phyloP scores from a whole-genome alignment of 2,888 invertebrate genomes.

The Aphodius sticticus region DNA sequence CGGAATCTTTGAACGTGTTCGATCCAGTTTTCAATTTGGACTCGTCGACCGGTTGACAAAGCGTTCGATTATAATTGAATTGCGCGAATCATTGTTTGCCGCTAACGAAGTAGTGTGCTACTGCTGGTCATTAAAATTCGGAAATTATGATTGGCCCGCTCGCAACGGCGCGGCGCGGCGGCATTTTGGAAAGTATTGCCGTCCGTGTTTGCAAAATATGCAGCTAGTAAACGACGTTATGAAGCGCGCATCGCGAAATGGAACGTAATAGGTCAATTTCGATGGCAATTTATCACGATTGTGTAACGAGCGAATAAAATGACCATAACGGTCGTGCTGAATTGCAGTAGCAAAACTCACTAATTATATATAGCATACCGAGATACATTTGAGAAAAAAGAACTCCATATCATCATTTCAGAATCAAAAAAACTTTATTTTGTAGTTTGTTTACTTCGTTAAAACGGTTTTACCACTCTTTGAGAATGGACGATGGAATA shows the following conservation, averaged over 20 bases:
- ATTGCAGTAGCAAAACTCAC: neutral
- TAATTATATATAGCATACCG: too few species aligned
- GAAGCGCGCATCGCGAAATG: neutral
- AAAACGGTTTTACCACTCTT: too few species aligned
- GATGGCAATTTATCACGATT: neutral
- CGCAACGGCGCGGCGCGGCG: neutral
- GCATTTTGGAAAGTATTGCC: neutral
- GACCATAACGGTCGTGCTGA: neutral
- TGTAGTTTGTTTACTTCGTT: too few species aligned
- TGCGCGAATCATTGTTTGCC: slow-evolving; percentile 50
- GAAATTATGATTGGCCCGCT: slow-evolving; percentile 48
- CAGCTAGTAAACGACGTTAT: neutral
- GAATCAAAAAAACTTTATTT: too few species aligned
- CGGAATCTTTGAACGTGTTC: neutral
- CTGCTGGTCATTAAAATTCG: slow-evolving; percentile 48
- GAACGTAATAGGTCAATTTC: neutral
- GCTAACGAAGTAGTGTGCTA: slow-evolving; percentile 48
- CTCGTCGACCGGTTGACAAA: slow-evolving; percentile 40
- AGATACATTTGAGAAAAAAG: too few species aligned
- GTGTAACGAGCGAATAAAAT: neutral
- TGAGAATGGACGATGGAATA: too few species aligned
- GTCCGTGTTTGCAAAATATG: neutral
- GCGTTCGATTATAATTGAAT: slow-evolving; percentile 47
- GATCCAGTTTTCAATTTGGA: slow-evolving; percentile 42
- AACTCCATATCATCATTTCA: too few species aligned